Conservation (phyloP, 1,140 invertebrate species). For the Drosophila grimshawi region DNA sequence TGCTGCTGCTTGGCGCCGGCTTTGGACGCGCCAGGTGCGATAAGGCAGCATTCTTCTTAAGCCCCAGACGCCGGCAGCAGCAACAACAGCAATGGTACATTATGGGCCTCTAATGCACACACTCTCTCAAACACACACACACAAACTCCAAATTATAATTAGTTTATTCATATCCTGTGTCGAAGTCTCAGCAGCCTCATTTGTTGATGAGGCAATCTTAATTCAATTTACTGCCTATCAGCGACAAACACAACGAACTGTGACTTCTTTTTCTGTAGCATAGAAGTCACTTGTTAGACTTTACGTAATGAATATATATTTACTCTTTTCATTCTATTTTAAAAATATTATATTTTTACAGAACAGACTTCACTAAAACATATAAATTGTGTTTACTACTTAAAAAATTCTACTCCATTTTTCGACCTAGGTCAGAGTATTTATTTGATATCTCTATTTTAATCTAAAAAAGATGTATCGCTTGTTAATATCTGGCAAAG, state of each 20-base stretch:
- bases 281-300: no score
- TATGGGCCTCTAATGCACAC: slow-evolving; percentile 53
- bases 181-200: slow-evolving; percentile 71
- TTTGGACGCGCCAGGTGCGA: slow-evolving; percentile 72
- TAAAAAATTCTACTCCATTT: no score
- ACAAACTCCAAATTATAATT: slow-evolving; percentile 70
- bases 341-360: no score
- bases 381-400: no score
- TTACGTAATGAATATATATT: no score
- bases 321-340: not conserved
- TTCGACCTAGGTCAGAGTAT: no score
- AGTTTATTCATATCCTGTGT: slow-evolving; percentile 82
- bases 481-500: no score
- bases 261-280: slow-evolving; percentile 35
- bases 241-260: slow-evolving; percentile 24
- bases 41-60: slow-evolving; percentile 76
- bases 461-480: no score
- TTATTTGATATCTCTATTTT: no score
- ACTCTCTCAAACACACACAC: slow-evolving; percentile 9
- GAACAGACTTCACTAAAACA: no score
- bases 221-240: slow-evolving; percentile 79
- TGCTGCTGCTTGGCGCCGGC: slow-evolving; percentile 61
- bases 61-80: slow-evolving; percentile 40
- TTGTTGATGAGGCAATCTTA: slow-evolving; percentile 80
- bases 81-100: slow-evolving; percentile 28